Percentiles rank a stretch among this genome's conserved stretches.
Conservation (phyloP, 2,113 vertebrate genomes). For the Bagarius yarrelli region DNA sequence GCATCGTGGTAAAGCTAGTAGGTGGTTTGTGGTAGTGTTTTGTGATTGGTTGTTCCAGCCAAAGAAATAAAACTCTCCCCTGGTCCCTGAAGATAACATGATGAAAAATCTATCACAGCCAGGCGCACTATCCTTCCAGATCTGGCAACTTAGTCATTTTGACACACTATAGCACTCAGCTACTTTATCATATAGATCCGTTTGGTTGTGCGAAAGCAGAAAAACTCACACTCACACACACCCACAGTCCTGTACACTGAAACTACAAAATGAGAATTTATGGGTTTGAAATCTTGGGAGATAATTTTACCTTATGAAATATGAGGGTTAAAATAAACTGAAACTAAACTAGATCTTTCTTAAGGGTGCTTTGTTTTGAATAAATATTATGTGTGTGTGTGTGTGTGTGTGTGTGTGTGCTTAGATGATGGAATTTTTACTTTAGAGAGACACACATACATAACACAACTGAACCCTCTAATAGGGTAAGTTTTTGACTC, state of each 20-base stretch:
- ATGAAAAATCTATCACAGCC: slow-evolving; percentile 40
- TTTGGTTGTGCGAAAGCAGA: neutral
- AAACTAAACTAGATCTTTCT: neutral
- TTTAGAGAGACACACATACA: too few species aligned
- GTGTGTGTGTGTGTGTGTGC: neutral
- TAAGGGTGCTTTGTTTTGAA: neutral
- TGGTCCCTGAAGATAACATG: slow-evolving; percentile 39
- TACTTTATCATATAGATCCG: slow-evolving; percentile 42
- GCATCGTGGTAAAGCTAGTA: neutral
- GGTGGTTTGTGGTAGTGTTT: neutral
- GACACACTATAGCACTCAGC: slow-evolving; percentile 43
- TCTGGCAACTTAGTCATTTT: slow-evolving; percentile 53
- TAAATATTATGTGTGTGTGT: neutral
- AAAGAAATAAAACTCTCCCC: slow-evolving; percentile 21
- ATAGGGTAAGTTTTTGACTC: too few species aligned
- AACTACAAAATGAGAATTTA: slow-evolving; percentile 21
- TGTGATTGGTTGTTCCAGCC: slow-evolving; percentile 1
- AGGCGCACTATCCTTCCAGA: slow-evolving; percentile 34
- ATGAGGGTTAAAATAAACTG: slow-evolving; percentile 14
- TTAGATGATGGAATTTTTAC: too few species aligned
- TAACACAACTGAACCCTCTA: too few species aligned
- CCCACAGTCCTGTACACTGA: neutral
- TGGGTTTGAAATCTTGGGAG: slow-evolving; percentile 33
- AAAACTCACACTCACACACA: slow-evolving; percentile 29
- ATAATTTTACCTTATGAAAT: slow-evolving; percentile 37